Conservation (phyloP, 1,140 invertebrate genomes). For the Aethina tumida region DNA sequence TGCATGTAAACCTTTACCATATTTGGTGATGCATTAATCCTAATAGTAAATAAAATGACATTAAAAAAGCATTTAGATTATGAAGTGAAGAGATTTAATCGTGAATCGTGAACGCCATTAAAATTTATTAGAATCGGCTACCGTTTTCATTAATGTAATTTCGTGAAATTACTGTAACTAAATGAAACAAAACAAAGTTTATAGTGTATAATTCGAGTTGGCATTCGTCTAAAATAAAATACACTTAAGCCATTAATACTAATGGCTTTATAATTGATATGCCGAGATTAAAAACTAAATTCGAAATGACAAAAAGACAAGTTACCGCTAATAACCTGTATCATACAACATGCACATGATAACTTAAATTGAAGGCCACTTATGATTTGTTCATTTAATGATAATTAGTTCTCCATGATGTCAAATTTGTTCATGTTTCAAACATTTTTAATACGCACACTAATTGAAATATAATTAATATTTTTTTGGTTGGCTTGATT, state of each 20-base stretch:
- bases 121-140: too few relatives aligned
- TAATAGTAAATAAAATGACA: too few relatives aligned
- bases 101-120: too few relatives aligned
- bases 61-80: too few relatives aligned
- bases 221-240: conserved; percentile 12
- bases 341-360: conserved; percentile 5
- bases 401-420: conserved; percentile 9
- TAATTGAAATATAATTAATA: conserved; percentile 10
- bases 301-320: conserved; percentile 7
- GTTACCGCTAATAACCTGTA: conserved; percentile 2
- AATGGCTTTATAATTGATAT: conserved; percentile 12
- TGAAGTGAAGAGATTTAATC: too few relatives aligned
- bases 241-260: conserved; percentile 15
- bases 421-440: background rate
- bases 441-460: background rate
- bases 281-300: conserved; percentile 11
- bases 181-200: conserved; percentile 11
- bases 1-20: too few relatives aligned
- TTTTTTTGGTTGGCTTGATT: too few relatives aligned
- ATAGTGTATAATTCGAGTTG: conserved; percentile 9
- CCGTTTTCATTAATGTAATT: too few relatives aligned
- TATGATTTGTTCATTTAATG: conserved; percentile 12
- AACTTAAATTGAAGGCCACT: conserved; percentile 10
- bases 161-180: conserved; percentile 15
- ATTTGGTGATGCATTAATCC: too few relatives aligned